These are phyloP conservation scores for Drosophila mulleri DNA, from an alignment of 2,888 invertebrate species.

Conservation along the genomic window DNA sequence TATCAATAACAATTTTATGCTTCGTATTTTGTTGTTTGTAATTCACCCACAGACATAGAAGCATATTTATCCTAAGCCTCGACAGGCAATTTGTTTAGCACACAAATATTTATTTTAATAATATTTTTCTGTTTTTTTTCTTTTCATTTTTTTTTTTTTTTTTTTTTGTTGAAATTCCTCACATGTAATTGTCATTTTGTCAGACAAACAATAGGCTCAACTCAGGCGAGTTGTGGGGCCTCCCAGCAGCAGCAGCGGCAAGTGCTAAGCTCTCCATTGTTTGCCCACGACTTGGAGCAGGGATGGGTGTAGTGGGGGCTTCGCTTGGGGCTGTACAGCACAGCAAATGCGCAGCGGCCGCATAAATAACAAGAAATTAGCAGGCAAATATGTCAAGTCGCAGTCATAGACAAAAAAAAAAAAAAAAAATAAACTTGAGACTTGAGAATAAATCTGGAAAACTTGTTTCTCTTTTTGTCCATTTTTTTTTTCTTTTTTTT, in stretches of 20 bases:
- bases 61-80: slow-evolving; percentile 13
- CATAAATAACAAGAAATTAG: slow-evolving; percentile 80
- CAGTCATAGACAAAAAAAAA: slow-evolving; percentile 28
- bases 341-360: slow-evolving; percentile 56
- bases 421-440: slow-evolving; percentile 31
- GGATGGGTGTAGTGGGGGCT: not conserved
- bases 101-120: slow-evolving; percentile 63
- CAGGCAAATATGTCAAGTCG: slow-evolving; percentile 76
- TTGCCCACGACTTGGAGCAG: slow-evolving; percentile 41
- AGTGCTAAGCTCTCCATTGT: slow-evolving; percentile 67
- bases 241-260: slow-evolving; percentile 39
- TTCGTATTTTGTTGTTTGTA: slow-evolving; percentile 3
- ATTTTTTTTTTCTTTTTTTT: not conserved
- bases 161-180: slow-evolving; percentile 52
- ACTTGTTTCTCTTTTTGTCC: slow-evolving; percentile 62
- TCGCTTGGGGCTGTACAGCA: slow-evolving; percentile 12
- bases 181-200: slow-evolving; percentile 81
- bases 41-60: slow-evolving; percentile 4
- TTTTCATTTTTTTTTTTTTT: slow-evolving; percentile 5
- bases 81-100: slow-evolving; percentile 64
- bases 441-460: slow-evolving; percentile 66
- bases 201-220: slow-evolving; percentile 70
- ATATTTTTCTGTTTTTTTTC: slow-evolving; percentile 22
- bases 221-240: slow-evolving; percentile 26
- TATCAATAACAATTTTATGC: slow-evolving; percentile 36